Conservation (phyloP, 2,888 invertebrate species). For the Caenorhabditis uteleia region DNA sequence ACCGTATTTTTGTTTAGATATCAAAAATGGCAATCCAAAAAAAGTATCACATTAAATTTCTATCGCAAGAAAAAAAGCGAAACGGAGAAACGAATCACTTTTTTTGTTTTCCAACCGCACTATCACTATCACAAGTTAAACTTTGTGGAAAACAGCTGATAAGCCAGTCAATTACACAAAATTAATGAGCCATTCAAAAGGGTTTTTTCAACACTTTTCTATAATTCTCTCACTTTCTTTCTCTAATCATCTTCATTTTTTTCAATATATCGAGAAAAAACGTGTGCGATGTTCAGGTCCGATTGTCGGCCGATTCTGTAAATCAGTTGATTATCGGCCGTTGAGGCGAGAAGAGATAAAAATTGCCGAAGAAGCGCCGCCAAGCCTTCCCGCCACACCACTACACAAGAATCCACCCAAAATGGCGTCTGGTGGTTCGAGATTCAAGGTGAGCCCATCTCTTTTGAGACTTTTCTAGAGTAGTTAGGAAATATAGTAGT, state of each 20-base stretch:
- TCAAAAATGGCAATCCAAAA: too few species aligned
- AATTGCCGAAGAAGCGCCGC: slow-evolving; percentile 5
- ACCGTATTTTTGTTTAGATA: too few species aligned
- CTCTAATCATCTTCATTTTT: not conserved
- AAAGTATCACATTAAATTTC: too few species aligned
- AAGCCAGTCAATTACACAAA: slow-evolving; percentile 29
- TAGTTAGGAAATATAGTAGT: too few species aligned
- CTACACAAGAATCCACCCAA: slow-evolving; percentile 26
- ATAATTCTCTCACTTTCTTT: not conserved
- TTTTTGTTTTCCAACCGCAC: slow-evolving; percentile 30
- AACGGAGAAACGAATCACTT: too few species aligned
- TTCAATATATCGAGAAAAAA: too few species aligned
- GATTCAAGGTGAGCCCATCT: slow-evolving; percentile 39
- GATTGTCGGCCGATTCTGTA: slow-evolving; percentile 24
- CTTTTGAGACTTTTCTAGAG: too few species aligned
- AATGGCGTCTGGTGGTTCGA: slow-evolving; percentile 27
- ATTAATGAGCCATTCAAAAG: slow-evolving; percentile 34
- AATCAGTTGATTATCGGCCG: slow-evolving; percentile 35
- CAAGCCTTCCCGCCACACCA: slow-evolving; percentile 17
- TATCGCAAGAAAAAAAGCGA: too few species aligned
- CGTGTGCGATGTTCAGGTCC: too few species aligned
- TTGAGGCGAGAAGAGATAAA: not conserved
- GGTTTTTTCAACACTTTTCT: slow-evolving; percentile 4
- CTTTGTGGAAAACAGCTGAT: slow-evolving; percentile 42
- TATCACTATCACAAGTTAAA: slow-evolving; percentile 37